phyloP scores from a whole-genome alignment of 2,888 invertebrate genomes.

The Dendrolimus houi region DNA sequence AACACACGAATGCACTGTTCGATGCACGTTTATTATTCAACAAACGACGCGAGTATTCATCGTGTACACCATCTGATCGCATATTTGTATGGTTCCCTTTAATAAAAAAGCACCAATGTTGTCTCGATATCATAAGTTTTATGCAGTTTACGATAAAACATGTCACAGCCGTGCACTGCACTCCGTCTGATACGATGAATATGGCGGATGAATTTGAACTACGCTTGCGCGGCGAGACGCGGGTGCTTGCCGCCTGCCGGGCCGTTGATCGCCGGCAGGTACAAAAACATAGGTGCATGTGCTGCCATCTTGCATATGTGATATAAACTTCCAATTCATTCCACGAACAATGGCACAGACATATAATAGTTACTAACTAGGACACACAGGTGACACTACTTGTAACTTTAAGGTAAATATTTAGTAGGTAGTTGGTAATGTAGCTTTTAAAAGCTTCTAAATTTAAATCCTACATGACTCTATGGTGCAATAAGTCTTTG shows the following conservation, averaged over 20 bases:
- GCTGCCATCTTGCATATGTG: slow-evolving; percentile 36
- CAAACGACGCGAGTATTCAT: slow-evolving; percentile 54
- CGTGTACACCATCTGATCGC: slow-evolving; percentile 49
- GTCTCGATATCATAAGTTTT: slow-evolving; percentile 56
- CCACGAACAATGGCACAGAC: not conserved
- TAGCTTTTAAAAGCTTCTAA: no score
- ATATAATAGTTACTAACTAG: no score
- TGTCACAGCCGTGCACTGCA: slow-evolving; percentile 69
- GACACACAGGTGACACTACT: no score
- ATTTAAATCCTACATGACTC: no score
- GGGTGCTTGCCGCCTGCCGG: slow-evolving; percentile 15
- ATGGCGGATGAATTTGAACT: slow-evolving; percentile 75
- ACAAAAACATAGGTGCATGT: slow-evolving; percentile 41
- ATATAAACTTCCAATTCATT: slow-evolving; percentile 19
- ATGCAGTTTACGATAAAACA: slow-evolving; percentile 69
- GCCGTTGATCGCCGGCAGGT: slow-evolving; percentile 38
- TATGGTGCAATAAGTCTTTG: no score
- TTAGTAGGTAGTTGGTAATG: no score
- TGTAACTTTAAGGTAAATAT: no score
- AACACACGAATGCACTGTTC: slow-evolving; percentile 72
- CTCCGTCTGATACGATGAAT: slow-evolving; percentile 74
- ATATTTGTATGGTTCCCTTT: slow-evolving; percentile 52
- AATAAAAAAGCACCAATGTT: slow-evolving; percentile 50
- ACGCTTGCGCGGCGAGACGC: slow-evolving; percentile 57
- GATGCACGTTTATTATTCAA: slow-evolving; percentile 65